Evolutionary conservation across 2,113 vertebrate species (phyloP), one percentile per base, ranked within the genome.

Genomic region (Alces alces): DNA sequence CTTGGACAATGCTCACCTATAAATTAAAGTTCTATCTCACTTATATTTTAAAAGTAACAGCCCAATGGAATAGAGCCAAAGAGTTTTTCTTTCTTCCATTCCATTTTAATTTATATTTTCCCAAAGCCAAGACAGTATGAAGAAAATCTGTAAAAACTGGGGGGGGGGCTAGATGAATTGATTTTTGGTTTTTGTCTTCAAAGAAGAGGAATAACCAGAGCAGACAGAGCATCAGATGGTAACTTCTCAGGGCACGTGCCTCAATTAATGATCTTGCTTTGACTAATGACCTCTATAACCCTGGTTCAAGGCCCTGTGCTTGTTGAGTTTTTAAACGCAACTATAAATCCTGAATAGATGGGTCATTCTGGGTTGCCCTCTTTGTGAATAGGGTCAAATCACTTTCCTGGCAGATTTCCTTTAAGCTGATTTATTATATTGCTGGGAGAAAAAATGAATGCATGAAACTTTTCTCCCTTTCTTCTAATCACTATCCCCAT

Each of bases 21-120:
- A 92, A 92, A 84, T 96, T 92, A 93, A 52, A 78, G 57, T 84
- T 93, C 6, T 0, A 86, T 70, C 50, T 96, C 87, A 93, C 39
- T 93, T 96, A 55, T 93, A 86, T 96, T 96, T 92, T 52, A 95
- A 91, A 97, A 96, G 78, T 87, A 82, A 96, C 55, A 33, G 43
- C 52, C 86, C 61, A 89, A 1, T 85, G 47, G 58, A 88, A 92
- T 82, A 93, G 13, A 97, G 76, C 7, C 9, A 64, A 23, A 54
- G 66, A 66, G 23, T 66, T 96, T 78, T 84, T 66, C 57, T n/a
- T 60, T 27, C 7, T 28, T 88, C 19, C 33, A 9, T 82, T 95
- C 9, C 6, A 27, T 95, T 85, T 66, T 82, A 95, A 96, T 97
- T 94, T 91, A 54, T 91, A 66, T 93, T 78, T 95, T 96, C 58